Percentiles rank a stretch among this genome's conserved stretches.
phyloP scores from a whole-genome alignment of 2,113 vertebrate genomes.

The Heliornis fulica region DNA sequence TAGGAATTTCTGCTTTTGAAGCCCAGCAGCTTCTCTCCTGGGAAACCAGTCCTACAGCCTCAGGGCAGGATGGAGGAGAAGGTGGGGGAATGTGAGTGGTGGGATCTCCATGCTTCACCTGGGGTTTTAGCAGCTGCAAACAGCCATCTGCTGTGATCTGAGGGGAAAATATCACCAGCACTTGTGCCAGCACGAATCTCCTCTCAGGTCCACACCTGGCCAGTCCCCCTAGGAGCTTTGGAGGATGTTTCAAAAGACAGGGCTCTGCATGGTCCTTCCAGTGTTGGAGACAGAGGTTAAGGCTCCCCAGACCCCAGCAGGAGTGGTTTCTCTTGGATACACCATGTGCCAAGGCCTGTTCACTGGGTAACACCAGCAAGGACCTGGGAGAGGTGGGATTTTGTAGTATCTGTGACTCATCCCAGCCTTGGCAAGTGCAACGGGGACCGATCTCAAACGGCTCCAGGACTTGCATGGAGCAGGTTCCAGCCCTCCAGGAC shows the following conservation, averaged over 20 bases:
- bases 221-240: background rate
- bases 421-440: background rate
- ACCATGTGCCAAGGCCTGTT: rapidly evolving
- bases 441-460: background rate
- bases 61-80: background rate
- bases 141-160: no score
- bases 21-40: background rate
- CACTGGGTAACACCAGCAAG: background rate
- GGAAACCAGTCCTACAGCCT: background rate
- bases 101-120: background rate
- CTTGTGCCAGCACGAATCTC: background rate
- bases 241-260: background rate
- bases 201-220: background rate
- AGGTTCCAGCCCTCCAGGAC: background rate
- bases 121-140: background rate
- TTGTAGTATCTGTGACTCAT: background rate
- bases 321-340: background rate
- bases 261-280: background rate
- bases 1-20: background rate
- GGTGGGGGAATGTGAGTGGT: rapidly evolving
- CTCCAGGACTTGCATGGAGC: background rate
- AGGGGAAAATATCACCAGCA: background rate
- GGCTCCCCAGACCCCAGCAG: background rate
- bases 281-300: background rate
- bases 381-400: background rate